phyloP scores from a whole-genome alignment of 2,113 vertebrate species.

The Xiphorhynchus elegans region DNA sequence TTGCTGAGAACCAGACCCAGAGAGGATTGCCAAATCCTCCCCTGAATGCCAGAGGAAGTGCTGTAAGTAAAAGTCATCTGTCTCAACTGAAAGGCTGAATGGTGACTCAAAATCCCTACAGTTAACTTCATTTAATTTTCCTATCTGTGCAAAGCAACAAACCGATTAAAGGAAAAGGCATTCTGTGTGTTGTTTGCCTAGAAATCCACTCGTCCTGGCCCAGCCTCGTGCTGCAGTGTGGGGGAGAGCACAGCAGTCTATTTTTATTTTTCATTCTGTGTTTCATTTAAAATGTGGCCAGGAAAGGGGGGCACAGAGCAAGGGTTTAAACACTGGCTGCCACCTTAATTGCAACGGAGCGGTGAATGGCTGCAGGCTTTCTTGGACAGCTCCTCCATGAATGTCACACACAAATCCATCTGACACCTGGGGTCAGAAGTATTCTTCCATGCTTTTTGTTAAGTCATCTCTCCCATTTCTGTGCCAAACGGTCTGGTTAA shows the following conservation, averaged over 20 bases:
- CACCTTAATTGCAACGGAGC: background rate
- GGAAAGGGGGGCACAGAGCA: background rate
- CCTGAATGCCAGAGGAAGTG: constrained; percentile 38
- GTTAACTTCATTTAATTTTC: constrained; percentile 1
- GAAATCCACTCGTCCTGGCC: background rate
- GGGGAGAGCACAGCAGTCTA: background rate
- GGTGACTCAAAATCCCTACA: background rate
- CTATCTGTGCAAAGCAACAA: background rate
- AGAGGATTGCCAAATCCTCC: constrained; percentile 27
- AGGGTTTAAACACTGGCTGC: background rate
- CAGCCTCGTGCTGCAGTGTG: background rate
- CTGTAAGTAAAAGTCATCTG: constrained; percentile 29
- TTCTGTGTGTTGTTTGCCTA: background rate
- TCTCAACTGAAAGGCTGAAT: constrained; percentile 20
- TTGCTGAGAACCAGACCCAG: constrained; percentile 42
- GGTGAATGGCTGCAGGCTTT: background rate
- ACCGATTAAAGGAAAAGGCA: background rate
- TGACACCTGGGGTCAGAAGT: background rate
- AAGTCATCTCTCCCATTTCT: constrained; percentile 29
- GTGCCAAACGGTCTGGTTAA: constrained; percentile 30
- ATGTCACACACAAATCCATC: background rate
- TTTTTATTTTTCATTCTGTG: background rate
- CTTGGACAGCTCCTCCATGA: background rate
- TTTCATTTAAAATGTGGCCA: background rate
- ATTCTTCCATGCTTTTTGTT: background rate